A percentile compares a stretch with the other conserved stretches of the same genome.
Evolutionary conservation across 2,797 vertebrate genomes (phyloP).

Genomic region (Centroberyx gerrardi): DNA sequence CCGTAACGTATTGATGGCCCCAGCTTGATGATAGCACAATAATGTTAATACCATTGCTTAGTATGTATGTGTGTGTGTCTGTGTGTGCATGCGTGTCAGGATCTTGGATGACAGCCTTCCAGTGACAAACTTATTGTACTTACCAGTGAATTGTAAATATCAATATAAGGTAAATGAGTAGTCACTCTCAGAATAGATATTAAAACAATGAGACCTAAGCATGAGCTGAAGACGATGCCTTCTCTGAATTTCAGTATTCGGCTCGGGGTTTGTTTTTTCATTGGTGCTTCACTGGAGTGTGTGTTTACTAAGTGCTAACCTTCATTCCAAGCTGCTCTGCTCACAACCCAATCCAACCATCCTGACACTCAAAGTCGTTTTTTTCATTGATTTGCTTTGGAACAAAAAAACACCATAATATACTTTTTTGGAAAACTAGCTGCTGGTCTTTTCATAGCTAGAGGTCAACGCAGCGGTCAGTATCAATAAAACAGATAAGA

Average conservation of each 20-base stretch:
- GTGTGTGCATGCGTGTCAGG: neutral
- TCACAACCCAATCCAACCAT: conserved; percentile 41
- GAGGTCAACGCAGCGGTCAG: conserved; percentile 62
- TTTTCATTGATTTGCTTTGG: conserved; percentile 52
- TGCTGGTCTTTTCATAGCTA: conserved; percentile 52
- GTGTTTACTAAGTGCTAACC: conserved; percentile 40
- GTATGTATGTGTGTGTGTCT: conserved; percentile 10
- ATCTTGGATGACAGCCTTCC: conserved; percentile 14
- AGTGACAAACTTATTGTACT: conserved; percentile 27
- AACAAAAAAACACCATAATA: conserved; percentile 31
- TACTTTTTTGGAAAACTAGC: conserved; percentile 56
- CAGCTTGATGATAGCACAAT: conserved; percentile 45
- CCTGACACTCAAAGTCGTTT: conserved; percentile 40
- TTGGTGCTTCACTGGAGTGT: conserved; percentile 31
- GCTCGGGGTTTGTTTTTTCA: neutral
- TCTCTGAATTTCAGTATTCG: conserved; percentile 5
- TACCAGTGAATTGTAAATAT: conserved; percentile 33
- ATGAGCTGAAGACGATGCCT: conserved; percentile 1
- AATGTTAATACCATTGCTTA: conserved; percentile 37
- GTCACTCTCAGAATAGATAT: conserved; percentile 16
- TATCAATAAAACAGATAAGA: conserved; percentile 66
- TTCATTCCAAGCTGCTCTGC: conserved; percentile 22
- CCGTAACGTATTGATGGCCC: neutral
- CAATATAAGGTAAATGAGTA: conserved; percentile 23
- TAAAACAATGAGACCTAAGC: neutral